These are phyloP conservation scores for Cinclus cinclus DNA, from an alignment of 2,113 vertebrate genomes.

Conservation along the genomic window DNA sequence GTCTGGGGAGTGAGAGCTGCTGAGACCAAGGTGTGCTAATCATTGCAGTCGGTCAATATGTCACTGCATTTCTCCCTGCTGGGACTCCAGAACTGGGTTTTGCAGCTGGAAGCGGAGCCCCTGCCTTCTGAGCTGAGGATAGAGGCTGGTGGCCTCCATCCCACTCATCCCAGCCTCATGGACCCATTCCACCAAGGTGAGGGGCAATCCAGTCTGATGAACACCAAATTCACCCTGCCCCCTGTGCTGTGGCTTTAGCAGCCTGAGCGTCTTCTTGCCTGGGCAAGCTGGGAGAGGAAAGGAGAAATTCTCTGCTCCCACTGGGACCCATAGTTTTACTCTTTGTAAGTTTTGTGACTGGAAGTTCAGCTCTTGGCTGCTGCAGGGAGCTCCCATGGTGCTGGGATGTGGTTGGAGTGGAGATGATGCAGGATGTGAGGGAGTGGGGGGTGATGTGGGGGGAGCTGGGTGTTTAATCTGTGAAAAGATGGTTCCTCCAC, in stretches of 20 bases:
- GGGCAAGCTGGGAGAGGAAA: neutral
- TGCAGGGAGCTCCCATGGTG: neutral
- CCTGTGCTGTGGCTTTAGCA: neutral
- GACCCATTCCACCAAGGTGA: neutral
- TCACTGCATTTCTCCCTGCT: neutral
- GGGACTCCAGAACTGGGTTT: neutral
- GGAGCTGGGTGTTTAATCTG: neutral
- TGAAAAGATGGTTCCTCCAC: neutral
- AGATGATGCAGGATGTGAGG: conserved; percentile 23
- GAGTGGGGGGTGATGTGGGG: neutral
- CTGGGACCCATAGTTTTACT: neutral
- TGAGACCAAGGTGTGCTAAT: rapidly evolving
- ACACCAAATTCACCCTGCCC: neutral
- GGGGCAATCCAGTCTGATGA: rapidly evolving
- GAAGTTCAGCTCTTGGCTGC: neutral
- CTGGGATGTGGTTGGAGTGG: neutral
- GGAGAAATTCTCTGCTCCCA: neutral
- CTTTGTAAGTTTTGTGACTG: neutral
- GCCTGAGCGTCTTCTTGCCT: neutral
- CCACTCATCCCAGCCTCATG: rapidly evolving
- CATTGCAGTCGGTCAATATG: rapidly evolving
- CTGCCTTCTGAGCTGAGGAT: neutral
- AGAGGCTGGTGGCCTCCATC: neutral
- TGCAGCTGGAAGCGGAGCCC: neutral
- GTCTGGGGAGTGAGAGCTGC: neutral